These are phyloP conservation scores for Apodemia mormo DNA, from an alignment of 2,888 invertebrate species.

Conservation along the genomic window DNA sequence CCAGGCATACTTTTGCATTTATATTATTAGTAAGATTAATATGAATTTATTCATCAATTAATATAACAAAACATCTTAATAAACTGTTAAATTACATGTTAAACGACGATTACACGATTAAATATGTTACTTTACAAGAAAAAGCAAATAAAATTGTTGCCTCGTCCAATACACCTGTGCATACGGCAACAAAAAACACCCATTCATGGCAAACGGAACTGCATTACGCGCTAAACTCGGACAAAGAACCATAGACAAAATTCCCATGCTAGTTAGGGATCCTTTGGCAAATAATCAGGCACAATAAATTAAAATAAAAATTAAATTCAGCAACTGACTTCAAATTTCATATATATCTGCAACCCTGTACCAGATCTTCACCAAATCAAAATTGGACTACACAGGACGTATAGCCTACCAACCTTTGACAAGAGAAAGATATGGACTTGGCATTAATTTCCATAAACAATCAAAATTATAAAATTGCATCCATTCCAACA, in stretches of 20 bases:
- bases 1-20: too few species aligned
- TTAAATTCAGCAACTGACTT: too few species aligned
- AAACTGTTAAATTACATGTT: not conserved
- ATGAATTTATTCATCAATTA: not conserved
- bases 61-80: not conserved
- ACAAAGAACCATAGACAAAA: constrained; percentile 61
- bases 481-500: too few species aligned
- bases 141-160: constrained; percentile 18
- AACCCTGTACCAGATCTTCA: too few species aligned
- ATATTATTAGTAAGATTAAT: too few species aligned
- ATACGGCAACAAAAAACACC: constrained; percentile 54
- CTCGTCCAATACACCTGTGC: constrained; percentile 69
- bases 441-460: too few species aligned
- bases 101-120: constrained; percentile 27
- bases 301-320: too few species aligned
- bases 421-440: too few species aligned
- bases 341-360: too few species aligned
- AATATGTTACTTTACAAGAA: constrained; percentile 27
- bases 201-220: constrained; percentile 68
- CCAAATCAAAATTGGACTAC: too few species aligned
- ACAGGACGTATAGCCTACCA: too few species aligned
- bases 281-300: constrained; percentile 22
- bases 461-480: too few species aligned
- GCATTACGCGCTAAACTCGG: constrained; percentile 43
- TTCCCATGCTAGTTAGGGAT: constrained; percentile 66